Evolutionary conservation across 2,888 invertebrate species (phyloP), one percentile per base, ranked within the genome.

Genomic region (Acanthococcus lagerstroemiae): DNA sequence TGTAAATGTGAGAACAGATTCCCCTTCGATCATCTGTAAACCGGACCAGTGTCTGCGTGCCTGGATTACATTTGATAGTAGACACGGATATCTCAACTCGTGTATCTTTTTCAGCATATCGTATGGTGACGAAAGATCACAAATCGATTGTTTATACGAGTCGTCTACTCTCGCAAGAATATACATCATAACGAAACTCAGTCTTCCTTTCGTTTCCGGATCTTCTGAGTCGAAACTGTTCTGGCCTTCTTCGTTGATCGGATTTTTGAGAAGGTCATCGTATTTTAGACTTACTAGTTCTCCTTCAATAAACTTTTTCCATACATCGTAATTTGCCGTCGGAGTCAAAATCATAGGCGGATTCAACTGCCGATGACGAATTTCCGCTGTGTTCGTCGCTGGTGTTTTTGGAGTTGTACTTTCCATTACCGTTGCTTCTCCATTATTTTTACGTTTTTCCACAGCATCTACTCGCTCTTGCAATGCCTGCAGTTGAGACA

Each of bases 111-210:
- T 52, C 22, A 55, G 24, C 15, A 55, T 55, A 17, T 55, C 55
- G 25, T 12, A 26, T 7, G 55, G 55, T 3, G 26, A n/a, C 17
- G 25, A 15, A 12, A 12, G 25, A 3, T 55, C 55, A 26, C 55
- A 55, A n/a, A 55, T 17, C 9, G 26, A 26, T 22, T 26, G 55
- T 55, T 55, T 24, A 7, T 55, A 55, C 6, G 17, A 12, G 7
- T 55, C 55, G n/a, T 55, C 55, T 6, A 55, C 5, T 55, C 55
- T 55, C 3, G 55, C 25, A 17, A 55, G 5, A 7, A 55, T 55
- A 26, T 26, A 55, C 5, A 27, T 55, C n/a, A n/a, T n/a, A n/a
- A n/a, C n/a, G n/a, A n/a, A n/a, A n/a, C n/a, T n/a, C n/a, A n/a
- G n/a, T n/a, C 25, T 9, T 3, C 7, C 26, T 55, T 55, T 55